Base-by-base conservation (phyloP, 1,140 invertebrate genomes). In the Hycleus cichorii region DNA sequence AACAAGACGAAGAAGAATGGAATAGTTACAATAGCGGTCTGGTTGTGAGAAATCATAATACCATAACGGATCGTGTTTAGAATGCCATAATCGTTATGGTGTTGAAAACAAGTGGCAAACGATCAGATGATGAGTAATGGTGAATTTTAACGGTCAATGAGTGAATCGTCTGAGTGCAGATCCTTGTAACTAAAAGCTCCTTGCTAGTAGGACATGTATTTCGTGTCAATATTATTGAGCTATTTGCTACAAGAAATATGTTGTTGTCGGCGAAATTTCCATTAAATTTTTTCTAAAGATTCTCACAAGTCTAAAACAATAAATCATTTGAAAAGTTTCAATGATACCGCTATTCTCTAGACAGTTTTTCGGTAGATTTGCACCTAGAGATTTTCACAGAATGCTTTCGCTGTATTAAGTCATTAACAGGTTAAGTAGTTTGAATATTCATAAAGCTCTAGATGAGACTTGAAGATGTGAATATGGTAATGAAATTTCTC, bases 401-500 rank as follows among this genome's bases (percentile, higher is more conserved):
- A 57, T 64, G 52, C 63, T 58, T 51, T 54, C 43, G 45, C 50
- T 32, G 55, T 49, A 47, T 39, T 66, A 60, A 48, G 62, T 64
- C 62, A 68, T 65, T 62, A 68, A 62, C 63, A 47, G 46, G 61
- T 55, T 62, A 60, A 66, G 59, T 62, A 66, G 61, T 67, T 68
- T 66, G 62, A 68, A 68, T 68, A 66, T 68, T 68, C 66, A 66
- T 68, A 65, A 64, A 58, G 57, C 50, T 32, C 32, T 26, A 46
- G 58, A 64, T 64, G 63, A 60, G 57, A 60, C 53, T 60, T 63
- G 43, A 51, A 65, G 58, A 59, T 62, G 62, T 60, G 62, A 66
- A 66, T 67, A 69, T 69, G 65, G 60, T 66, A 69, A 69, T 69
- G 62, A 66, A 69, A 67, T 69, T 69, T 64, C 64, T 63, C 53